Base-by-base conservation (phyloP, 2,797 vertebrate genomes). In the Acrossocheilus fasciatus region DNA sequence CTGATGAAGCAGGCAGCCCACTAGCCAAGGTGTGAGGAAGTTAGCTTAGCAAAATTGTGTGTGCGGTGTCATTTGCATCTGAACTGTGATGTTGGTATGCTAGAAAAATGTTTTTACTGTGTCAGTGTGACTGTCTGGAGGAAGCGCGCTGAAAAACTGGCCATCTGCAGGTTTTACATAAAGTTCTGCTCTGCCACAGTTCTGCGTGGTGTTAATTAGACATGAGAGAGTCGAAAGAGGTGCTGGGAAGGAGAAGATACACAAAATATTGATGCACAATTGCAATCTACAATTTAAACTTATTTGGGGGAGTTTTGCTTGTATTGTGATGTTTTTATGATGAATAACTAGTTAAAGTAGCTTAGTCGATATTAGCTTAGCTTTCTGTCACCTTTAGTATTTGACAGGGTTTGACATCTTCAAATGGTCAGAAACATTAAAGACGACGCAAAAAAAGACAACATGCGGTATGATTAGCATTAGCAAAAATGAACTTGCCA, bases 121-220 rank as follows among this genome's bases (percentile, higher is more conserved):
- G 57, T 59, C 57, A 59, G 57, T n/a, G 57, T 64, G 26, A 64
- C 26, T 30, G 62, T 64, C 26, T 64, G 26, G 12, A 64, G 62
- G 62, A 30, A 64, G 26, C 2, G 14, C 12, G 6, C 62, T 64
- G 62, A 34, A 64, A 64, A 64, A 64, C 62, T 64, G 26, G 15
- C 62, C 62, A 64, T 64, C 62, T 64, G 62, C 62, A 64, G 26
- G 62, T 30, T 64, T 64, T 64, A 64, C 36, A 70, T 70, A 70
- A 70, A 70, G 68, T 39, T 70, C 36, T 41, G 36, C 36, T 41
- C 1, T 18, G 6, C 26, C 62, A 64, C 62, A 64, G 62, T 30
- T 64, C 26, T 64, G 62, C 12, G 7, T 30, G 62, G 26, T 30
- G 14, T 64, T 64, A 64, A 64, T 64, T 64, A 64, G 59, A 64